These are phyloP conservation scores for Jacana jacana DNA, from an alignment of 2,113 vertebrate genomes.

Conservation along the genomic window DNA sequence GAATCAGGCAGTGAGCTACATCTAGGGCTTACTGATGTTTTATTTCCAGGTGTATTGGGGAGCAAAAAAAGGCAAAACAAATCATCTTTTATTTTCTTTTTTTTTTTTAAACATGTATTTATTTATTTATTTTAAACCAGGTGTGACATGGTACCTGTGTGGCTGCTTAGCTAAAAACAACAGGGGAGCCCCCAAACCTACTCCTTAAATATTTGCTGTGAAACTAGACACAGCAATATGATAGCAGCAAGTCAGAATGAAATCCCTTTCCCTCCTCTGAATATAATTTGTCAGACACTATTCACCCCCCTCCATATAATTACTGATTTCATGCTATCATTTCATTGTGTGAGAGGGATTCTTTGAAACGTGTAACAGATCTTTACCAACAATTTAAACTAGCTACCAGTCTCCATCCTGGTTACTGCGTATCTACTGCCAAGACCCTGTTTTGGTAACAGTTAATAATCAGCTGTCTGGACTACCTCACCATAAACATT, in stretches of 20 bases:
- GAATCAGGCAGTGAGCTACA: not conserved
- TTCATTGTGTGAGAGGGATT: not conserved
- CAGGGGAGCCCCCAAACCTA: not conserved
- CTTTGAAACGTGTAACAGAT: conserved; percentile 31
- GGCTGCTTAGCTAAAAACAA: not conserved
- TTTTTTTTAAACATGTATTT: no score
- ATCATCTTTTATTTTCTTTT: accelerated
- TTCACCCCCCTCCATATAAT: not conserved
- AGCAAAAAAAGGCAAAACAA: not conserved
- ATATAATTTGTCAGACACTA: not conserved
- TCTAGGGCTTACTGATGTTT: not conserved
- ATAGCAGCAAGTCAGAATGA: not conserved
- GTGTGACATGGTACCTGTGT: not conserved
- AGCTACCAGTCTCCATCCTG: conserved; percentile 57
- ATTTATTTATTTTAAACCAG: not conserved
- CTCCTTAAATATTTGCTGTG: conserved; percentile 34
- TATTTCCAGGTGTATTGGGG: conserved; percentile 13
- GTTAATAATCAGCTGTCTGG: conserved; percentile 81
- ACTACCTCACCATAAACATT: conserved; percentile 76
- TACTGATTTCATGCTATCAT: conserved; percentile 3
- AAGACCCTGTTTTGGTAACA: conserved; percentile 78
- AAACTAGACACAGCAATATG: conserved; percentile 9
- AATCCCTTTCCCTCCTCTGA: conserved; percentile 4
- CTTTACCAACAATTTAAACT: conserved; percentile 55
- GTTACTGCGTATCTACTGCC: conserved; percentile 64